Evolutionary conservation across 2,888 invertebrate species (phyloP), one percentile per base, ranked within the genome.

Genomic region (Caenorhabditis zanzibari): DNA sequence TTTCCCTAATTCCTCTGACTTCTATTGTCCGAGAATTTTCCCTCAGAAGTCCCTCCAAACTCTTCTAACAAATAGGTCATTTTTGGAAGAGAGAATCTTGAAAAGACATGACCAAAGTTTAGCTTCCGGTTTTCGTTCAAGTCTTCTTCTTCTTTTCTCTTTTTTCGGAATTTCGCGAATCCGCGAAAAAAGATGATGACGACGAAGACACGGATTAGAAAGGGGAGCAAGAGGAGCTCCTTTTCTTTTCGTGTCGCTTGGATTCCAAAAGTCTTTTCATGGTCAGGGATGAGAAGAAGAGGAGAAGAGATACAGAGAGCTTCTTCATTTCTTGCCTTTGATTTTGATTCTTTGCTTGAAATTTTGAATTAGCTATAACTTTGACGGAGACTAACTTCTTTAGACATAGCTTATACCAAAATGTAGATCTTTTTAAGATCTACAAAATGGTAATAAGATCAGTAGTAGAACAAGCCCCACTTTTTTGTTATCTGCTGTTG

Each of bases 181-280:
- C 14, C 38, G 63, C 16, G 54, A 28, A 28, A n/a, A 64, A 64
- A 56, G 74, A 64, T 64, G 66, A 38, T 54, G 64, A 58, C n/a
- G 54, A 68, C 24, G 54, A 66, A 47, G 56, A 66, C 66, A 41
- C 75, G 75, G 75, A 75, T 75, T 75, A 75, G 75, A 64, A 58
- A 58, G 54, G 52, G 68, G 32, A 47, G 54, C 35, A 49, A 24
- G 41, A 26, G 24, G 22, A 14, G 38, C 58, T 56, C 14, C 59
- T 10, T 58, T 32, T 49, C 59, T 49, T n/a, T n/a, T n/a, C n/a
- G n/a, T n/a, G n/a, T n/a, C n/a, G n/a, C 61, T 59, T 63, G 38
- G 38, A 38, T 38, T 38, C 38, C 38, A 38, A 6, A 38, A 38
- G 38, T 54, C 28, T 68, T 68, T 52, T 61, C 61, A 54, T 54